Conservation (phyloP, 2,113 vertebrate genomes). For the Vombatus ursinus region DNA sequence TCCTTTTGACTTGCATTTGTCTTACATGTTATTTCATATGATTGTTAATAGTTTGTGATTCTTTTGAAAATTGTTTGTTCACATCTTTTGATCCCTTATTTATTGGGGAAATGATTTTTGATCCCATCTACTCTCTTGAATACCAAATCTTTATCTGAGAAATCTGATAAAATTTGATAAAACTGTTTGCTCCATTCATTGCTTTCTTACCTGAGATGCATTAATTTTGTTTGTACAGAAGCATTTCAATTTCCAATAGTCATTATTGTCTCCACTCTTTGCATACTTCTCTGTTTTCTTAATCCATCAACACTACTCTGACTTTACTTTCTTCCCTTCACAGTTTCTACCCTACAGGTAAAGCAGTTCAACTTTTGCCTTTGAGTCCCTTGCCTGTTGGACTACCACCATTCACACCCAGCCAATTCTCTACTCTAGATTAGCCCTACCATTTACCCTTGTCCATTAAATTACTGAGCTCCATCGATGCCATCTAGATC, state of each 20-base stretch:
- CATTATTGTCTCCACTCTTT: too few species aligned
- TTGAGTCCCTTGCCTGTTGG: background rate
- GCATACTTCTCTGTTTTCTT: background rate
- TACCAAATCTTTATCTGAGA: background rate
- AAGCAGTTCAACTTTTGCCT: background rate
- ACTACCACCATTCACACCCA: background rate
- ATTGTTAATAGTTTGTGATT: background rate
- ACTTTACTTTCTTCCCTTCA: background rate
- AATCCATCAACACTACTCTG: background rate
- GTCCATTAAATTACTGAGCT: background rate
- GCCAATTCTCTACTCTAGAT: background rate
- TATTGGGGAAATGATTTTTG: background rate
- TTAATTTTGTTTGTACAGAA: background rate
- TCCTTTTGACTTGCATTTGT: background rate
- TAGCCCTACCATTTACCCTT: background rate
- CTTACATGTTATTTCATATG: background rate
- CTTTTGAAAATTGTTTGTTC: background rate
- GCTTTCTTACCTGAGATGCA: background rate
- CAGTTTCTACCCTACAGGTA: background rate
- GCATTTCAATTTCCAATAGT: background rate
- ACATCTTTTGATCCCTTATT: background rate
- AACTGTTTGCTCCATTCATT: background rate
- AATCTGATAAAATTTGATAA: background rate
- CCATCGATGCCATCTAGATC: background rate
- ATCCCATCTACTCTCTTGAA: background rate